Conservation (phyloP, 1,140 invertebrate species). For the Drosophila teissieri region DNA sequence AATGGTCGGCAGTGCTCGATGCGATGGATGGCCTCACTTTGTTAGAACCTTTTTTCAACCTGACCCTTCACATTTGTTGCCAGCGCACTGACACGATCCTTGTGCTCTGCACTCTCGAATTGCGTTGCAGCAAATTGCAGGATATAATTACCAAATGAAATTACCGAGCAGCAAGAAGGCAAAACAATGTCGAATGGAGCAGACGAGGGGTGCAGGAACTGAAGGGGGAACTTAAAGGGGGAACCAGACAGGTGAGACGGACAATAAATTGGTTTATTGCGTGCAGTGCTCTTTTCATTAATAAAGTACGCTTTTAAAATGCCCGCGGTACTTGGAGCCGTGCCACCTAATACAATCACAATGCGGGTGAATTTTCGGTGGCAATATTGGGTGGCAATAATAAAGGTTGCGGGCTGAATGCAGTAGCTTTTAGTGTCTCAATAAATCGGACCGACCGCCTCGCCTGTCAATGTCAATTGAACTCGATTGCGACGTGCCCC, state of each 20-base stretch:
- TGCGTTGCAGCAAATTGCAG: constrained; percentile 44
- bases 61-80: constrained; percentile 39
- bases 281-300: constrained; percentile 47
- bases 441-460: constrained; percentile 19
- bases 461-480: constrained; percentile 15
- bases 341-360: constrained; percentile 44
- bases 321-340: neutral
- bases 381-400: constrained; percentile 26
- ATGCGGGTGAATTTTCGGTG: constrained; percentile 14
- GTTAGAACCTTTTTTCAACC: neutral
- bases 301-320: constrained; percentile 55
- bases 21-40: constrained; percentile 3
- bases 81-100: neutral
- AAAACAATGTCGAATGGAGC: constrained; percentile 39
- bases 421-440: constrained; percentile 42
- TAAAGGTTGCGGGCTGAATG: constrained; percentile 32
- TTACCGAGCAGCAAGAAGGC: constrained; percentile 62
- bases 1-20: neutral
- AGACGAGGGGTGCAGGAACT: neutral
- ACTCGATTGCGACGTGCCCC: constrained; percentile 30
- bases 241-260: constrained; percentile 13
- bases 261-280: constrained; percentile 69
- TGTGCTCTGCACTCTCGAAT: constrained; percentile 22
- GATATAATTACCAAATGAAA: constrained; percentile 63
- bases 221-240: neutral